Conservation (phyloP, 2,888 invertebrate species). For the Dusona sp. region DNA sequence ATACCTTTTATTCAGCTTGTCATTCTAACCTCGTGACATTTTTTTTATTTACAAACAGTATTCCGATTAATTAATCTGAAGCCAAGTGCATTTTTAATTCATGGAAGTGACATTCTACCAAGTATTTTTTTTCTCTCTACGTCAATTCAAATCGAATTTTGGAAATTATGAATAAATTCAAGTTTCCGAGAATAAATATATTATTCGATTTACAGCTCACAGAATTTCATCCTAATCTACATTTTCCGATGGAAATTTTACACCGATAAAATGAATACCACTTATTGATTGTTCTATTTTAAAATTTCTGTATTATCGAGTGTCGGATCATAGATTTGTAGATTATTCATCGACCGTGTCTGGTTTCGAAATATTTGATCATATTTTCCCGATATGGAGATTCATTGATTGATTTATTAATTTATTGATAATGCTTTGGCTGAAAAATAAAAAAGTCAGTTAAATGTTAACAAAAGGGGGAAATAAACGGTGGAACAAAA, state of each 20-base stretch:
- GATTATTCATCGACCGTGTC: no score
- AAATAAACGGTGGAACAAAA: not conserved
- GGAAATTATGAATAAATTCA: not conserved
- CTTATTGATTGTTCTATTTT: not conserved
- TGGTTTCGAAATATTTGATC: not conserved
- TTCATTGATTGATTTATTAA: not conserved
- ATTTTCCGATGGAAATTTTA: not conserved
- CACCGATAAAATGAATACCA: not conserved
- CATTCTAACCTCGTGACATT: not conserved
- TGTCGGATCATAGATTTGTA: not conserved
- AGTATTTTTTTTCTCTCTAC: not conserved
- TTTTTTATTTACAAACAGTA: not conserved
- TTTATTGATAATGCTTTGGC: not conserved
- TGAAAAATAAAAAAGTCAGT: not conserved
- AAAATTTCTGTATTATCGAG: slow-evolving; percentile 34
- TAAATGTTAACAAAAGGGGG: not conserved
- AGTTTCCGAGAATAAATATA: not conserved
- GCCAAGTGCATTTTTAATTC: not conserved
- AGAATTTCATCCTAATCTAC: not conserved
- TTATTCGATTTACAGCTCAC: not conserved
- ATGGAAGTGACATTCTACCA: not conserved
- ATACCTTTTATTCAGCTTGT: not conserved
- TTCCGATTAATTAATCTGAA: not conserved
- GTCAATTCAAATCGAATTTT: not conserved
- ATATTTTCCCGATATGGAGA: not conserved